Base-by-base conservation (phyloP, 2,113 vertebrate genomes). In the Cercocebus atys region DNA sequence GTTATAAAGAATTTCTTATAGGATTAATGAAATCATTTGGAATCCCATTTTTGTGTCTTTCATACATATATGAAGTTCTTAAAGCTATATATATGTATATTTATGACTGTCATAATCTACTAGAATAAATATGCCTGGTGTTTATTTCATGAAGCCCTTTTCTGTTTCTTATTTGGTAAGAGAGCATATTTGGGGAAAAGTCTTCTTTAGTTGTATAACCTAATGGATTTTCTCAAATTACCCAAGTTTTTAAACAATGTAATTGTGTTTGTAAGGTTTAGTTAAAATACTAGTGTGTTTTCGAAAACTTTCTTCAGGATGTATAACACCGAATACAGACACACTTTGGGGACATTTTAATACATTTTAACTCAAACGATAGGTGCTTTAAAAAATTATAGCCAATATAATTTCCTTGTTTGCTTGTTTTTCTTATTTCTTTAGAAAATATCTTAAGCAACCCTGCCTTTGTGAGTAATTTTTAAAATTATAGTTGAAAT, bases 81-180 rank as follows among this genome's bases (percentile, higher is more conserved):
- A 64, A 64, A 64, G 61, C 61, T 64, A 73, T 50, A 8, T 30
- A 38, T 93, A n/a, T 59, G 43, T 96, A 8, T 80, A 47, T 57
- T 35, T 90, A 88, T 84, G 40, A 83, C 32, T 95, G 35, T 76
- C 5, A 16, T 96, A 59, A 87, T 89, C 75, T 95, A 17, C 64
- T 93, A 95, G n/a, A 88, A 89, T 89, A 30, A 61, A 82, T 73
- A 40, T 97, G 35, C 40, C 43, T 61, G 14, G 52, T 93, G 12
- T 86, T 97, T 90, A 90, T 95, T 97, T 90, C n/a, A 45, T 73
- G 59, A 94, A 93, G 47, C 47, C 66, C 93, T 55, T 96, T 82
- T 78, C 59, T 95, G 40, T 93, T 96, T 96, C 47, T 92, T 32
- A 38, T 93, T 97, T 97, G 66, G 8, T 85, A 95, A 94, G 72